Conservation (phyloP, 2,888 invertebrate species). For the Xestia rhomboidea region DNA sequence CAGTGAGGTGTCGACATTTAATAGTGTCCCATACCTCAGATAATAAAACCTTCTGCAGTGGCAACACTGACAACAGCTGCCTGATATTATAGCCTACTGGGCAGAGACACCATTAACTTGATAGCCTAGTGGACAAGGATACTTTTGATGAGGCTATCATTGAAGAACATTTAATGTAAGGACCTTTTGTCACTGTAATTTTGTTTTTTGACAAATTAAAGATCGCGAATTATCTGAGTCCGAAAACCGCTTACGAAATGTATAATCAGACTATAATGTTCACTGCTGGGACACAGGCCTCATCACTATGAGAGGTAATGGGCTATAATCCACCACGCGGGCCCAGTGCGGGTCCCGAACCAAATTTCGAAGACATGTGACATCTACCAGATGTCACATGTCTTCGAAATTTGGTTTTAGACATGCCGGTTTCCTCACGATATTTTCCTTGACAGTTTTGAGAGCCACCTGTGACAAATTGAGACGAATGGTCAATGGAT, state of each 20-base stretch:
- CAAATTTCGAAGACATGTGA: too few relatives aligned
- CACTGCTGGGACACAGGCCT: too few relatives aligned
- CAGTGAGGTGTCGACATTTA: slow-evolving; percentile 25
- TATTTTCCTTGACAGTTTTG: too few relatives aligned
- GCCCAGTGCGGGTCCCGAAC: too few relatives aligned
- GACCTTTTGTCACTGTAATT: neutral
- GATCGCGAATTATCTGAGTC: neutral
- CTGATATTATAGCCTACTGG: slow-evolving; percentile 9
- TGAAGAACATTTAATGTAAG: neutral
- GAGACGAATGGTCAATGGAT: neutral
- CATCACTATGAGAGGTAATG: too few relatives aligned
- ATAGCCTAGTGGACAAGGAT: neutral
- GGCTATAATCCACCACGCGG: too few relatives aligned
- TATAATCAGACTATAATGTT: too few relatives aligned
- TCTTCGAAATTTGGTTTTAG: too few relatives aligned
- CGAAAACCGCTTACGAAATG: too few relatives aligned
- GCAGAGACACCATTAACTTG: neutral
- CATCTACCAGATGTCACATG: too few relatives aligned
- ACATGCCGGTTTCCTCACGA: too few relatives aligned
- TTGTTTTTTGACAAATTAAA: neutral
- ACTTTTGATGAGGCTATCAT: slow-evolving; percentile 15
- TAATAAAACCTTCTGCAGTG: slow-evolving; percentile 5
- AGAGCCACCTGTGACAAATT: neutral
- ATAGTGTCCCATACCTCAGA: neutral
- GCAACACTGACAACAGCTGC: slow-evolving; percentile 32